These are phyloP conservation scores for Papilio helenus DNA, from an alignment of 1,140 invertebrate genomes.

Conservation along the genomic window DNA sequence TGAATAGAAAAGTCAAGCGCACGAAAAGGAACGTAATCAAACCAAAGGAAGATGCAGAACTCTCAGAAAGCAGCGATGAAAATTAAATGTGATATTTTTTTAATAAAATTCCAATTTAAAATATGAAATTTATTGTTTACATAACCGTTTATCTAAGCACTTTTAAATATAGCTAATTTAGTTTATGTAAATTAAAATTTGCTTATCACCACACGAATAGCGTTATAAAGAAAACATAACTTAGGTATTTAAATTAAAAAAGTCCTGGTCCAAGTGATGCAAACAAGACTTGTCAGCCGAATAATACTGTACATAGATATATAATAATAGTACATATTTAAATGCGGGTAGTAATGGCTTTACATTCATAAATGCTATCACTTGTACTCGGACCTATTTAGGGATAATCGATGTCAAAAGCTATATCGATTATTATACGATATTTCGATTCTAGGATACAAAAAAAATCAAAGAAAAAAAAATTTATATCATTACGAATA, in stretches of 20 bases:
- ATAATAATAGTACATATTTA: conserved; percentile 27
- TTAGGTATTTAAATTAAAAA: conserved; percentile 14
- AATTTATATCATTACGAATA: background rate
- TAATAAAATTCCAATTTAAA: conserved; percentile 66
- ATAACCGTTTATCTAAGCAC: conserved; percentile 48
- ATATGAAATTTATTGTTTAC: conserved; percentile 78
- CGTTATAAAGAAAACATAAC: conserved; percentile 19
- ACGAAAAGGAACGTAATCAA: conserved; percentile 73
- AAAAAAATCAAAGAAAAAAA: background rate
- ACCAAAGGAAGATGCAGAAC: conserved; percentile 84
- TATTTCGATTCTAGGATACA: background rate
- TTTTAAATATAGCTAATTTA: conserved; percentile 42
- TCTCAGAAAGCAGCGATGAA: conserved; percentile 87
- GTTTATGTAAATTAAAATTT: conserved; percentile 35
- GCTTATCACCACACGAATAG: conserved; percentile 35
- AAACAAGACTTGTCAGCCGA: background rate
- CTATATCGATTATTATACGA: background rate
- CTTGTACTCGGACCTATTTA: conserved; percentile 8
- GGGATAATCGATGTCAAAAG: conserved; percentile 8
- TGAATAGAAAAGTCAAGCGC: conserved; percentile 82
- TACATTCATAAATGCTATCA: conserved; percentile 15
- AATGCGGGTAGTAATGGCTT: conserved; percentile 11
- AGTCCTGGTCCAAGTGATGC: conserved; percentile 25
- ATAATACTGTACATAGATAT: conserved; percentile 24
- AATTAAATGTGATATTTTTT: conserved; percentile 52